Conservation (phyloP, 2,888 invertebrate genomes). For the Thelaira solivaga region DNA sequence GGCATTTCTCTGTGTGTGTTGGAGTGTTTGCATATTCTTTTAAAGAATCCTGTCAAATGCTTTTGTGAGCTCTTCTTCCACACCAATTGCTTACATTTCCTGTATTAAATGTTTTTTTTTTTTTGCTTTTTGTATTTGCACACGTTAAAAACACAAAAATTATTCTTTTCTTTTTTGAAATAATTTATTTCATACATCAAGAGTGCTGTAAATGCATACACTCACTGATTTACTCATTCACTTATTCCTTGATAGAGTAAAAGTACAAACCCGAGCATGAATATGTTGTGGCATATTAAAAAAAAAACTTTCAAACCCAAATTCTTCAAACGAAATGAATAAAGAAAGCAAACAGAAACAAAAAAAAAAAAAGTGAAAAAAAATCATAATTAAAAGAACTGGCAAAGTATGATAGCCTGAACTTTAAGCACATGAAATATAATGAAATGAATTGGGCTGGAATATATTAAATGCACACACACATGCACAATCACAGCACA, state of each 20-base stretch:
- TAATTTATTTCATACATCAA: constrained; percentile 16
- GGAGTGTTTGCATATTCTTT: background rate
- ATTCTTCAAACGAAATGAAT: background rate
- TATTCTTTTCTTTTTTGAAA: background rate
- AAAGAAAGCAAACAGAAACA: constrained; percentile 4
- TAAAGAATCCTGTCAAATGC: constrained; percentile 56
- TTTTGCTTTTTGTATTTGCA: constrained; percentile 23
- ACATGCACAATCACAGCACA: background rate
- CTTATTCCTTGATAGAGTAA: background rate
- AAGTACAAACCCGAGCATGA: no score
- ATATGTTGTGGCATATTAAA: constrained; percentile 11
- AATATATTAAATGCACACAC: background rate
- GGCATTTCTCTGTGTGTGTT: background rate
- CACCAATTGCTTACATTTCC: constrained; percentile 64
- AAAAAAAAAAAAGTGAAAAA: no score
- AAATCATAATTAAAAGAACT: constrained; percentile 75
- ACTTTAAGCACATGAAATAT: constrained; percentile 23
- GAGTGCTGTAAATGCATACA: background rate
- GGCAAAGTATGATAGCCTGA: constrained; percentile 70
- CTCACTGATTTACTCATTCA: no score
- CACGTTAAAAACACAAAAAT: constrained; percentile 12
- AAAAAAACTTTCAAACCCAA: background rate
- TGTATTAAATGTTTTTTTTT: no score
- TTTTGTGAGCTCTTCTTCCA: constrained; percentile 52
- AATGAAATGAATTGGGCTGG: constrained; percentile 17